Conservation (phyloP, 1,140 invertebrate species). For the Pantala flavescens region DNA sequence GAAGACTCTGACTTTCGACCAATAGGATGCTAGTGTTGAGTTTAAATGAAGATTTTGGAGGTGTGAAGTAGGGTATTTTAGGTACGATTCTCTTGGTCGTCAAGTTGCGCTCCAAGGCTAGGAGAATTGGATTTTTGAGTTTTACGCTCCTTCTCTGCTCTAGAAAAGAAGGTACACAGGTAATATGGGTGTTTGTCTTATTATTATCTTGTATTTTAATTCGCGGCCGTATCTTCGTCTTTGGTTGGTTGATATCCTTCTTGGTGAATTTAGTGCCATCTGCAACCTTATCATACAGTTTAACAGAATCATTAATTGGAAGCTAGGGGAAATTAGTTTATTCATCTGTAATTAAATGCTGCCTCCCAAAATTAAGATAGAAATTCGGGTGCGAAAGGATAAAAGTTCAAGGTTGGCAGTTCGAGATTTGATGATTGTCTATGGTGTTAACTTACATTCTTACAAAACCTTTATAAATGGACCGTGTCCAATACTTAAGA, state of each 20-base stretch:
- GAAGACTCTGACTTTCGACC: constrained; percentile 36
- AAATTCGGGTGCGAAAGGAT: not conserved
- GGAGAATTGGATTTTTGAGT: no score
- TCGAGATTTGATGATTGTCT: no score
- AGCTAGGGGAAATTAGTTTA: no score
- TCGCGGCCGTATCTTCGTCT: not conserved
- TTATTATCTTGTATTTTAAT: not conserved
- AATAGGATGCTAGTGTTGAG: constrained; percentile 27
- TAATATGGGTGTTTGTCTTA: not conserved
- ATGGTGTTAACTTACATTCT: no score
- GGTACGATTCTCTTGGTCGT: no score
- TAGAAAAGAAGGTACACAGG: not conserved
- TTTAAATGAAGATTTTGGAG: constrained; percentile 18
- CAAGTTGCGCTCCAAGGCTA: no score
- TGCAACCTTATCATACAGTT: not conserved
- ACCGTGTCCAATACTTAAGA: no score
- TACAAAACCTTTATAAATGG: no score
- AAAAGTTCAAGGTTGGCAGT: not conserved
- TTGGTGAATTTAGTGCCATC: not conserved
- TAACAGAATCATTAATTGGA: no score
- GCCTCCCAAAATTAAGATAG: not conserved
- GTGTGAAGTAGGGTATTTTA: not conserved
- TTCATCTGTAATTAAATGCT: not conserved
- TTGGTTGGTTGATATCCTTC: not conserved
- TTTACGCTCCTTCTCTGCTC: not conserved